Evolutionary conservation across 2,888 invertebrate species (phyloP), one percentile per base, ranked within the genome.

Genomic region (Lepidocyrtoides sp.): DNA sequence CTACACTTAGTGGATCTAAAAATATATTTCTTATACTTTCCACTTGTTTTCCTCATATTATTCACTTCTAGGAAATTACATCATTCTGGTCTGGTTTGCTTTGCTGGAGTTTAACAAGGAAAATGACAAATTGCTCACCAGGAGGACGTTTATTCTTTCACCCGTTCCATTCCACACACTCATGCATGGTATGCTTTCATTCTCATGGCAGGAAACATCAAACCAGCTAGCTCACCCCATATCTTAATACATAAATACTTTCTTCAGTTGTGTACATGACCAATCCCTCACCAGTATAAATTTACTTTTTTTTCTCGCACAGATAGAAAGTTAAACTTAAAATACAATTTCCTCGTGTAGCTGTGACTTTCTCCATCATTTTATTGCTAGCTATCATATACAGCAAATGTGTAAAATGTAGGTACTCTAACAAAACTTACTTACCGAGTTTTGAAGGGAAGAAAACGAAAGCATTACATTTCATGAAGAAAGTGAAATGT

Each of bases 111-210:
- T 44, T 86, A 86, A 86, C 86, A 60, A 77, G 63, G 17, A 77
- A 86, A 44, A 86, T 86, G 86, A 86, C 86, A 77, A 86, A 86
- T 77, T 77, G 60, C 86, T 86, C 72, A 85, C 85, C 69, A 85
- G 29, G 69, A 44, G 48, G 12, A 81, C 54, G 57, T 75, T 60
- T 26, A 26, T 44, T 85, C 54, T 17, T 36, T n/a, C n/a, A n/a
- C n/a, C n/a, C n/a, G n/a, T n/a, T n/a, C n/a, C 72, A 20, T 48
- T 48, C 26, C 26, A 5, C n/a, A 17, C 29, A 77, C 26, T 77
- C 29, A 20, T 51, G 48, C 51, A 26, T 84, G 44, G 36, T 8
- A 57, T 72, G 20, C 41, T 41, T 44, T 72, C 14, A 44, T 72
- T 69, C 69, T 75, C 26, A 12, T n/a, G 51, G 60, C 32, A 5